A percentile compares a stretch with the other conserved stretches of the same genome.
Evolutionary conservation across 2,888 invertebrate genomes (phyloP).

Genomic region (Pterobdella sp.): DNA sequence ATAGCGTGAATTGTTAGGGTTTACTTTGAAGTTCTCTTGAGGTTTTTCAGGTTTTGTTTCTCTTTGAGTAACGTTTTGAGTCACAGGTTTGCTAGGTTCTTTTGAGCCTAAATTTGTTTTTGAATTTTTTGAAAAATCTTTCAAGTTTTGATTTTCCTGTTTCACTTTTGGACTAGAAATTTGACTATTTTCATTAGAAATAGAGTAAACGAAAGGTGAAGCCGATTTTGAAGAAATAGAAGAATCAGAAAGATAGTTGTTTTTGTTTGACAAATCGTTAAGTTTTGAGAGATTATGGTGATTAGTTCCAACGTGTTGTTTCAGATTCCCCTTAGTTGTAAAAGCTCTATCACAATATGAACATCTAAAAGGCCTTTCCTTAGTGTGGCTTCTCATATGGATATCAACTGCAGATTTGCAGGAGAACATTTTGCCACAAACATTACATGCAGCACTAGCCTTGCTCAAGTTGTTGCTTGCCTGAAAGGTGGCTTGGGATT

Average conservation of each 20-base stretch:
- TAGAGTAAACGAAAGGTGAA: background rate
- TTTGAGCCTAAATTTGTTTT: background rate
- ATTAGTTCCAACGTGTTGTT: constrained; percentile 90
- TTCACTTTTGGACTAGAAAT: constrained; percentile 7
- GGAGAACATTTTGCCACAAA: constrained; percentile 96
- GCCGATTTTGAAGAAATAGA: constrained; percentile 19
- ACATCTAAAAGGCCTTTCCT: constrained; percentile 93
- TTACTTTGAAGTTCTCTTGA: background rate
- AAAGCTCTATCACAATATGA: constrained; percentile 83
- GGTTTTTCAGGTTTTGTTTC: background rate
- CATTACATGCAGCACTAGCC: constrained; percentile 44
- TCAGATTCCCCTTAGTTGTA: constrained; percentile 97
- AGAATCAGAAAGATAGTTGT: constrained; percentile 16
- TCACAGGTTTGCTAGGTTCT: background rate
- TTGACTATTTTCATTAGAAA: background rate
- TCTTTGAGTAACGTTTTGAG: background rate
- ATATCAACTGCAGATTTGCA: constrained; percentile 92
- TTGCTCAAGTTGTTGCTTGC: constrained; percentile 7
- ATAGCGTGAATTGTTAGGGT: constrained; percentile 55
- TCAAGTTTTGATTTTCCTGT: background rate
- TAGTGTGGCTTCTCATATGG: constrained; percentile 92
- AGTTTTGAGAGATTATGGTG: constrained; percentile 12
- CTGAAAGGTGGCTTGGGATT: background rate
- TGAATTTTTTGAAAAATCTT: background rate
- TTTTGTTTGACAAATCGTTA: background rate